Conservation (phyloP, 2,888 invertebrate species). For the Isotomurus palustris region DNA sequence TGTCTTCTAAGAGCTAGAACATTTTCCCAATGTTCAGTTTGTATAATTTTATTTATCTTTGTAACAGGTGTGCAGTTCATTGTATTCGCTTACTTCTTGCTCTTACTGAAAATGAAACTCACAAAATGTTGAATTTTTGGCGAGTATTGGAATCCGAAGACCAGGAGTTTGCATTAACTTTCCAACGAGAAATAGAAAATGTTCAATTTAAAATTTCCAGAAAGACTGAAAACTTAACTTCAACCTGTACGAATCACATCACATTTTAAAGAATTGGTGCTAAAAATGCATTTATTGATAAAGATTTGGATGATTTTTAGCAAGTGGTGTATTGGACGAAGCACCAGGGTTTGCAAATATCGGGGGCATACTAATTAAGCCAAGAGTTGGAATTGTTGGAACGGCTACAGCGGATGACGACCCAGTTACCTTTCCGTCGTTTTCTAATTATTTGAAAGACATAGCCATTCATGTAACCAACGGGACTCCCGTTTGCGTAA, state of each 20-base stretch:
- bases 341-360: slow-evolving; percentile 18
- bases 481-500: slow-evolving; percentile 57
- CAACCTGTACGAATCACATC: background rate
- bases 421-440: slow-evolving; percentile 23
- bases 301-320: slow-evolving; percentile 4
- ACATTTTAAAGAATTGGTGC: background rate
- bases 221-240: background rate
- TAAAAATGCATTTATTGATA: background rate
- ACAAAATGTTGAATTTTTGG: background rate
- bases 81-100: slow-evolving; percentile 4
- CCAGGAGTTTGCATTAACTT: background rate
- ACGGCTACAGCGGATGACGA: background rate
- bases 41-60: background rate
- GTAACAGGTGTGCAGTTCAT: background rate
- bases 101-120: slow-evolving; percentile 11
- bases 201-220: background rate
- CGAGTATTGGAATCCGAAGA: background rate
- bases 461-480: slow-evolving; percentile 20
- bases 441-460: slow-evolving; percentile 20
- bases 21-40: background rate
- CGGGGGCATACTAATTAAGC: slow-evolving; percentile 28
- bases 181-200: background rate
- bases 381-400: background rate
- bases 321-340: slow-evolving; percentile 12
- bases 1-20: background rate